Evolutionary conservation across 2,888 invertebrate genomes (phyloP).

Genomic region (Lacanobia oleracea): DNA sequence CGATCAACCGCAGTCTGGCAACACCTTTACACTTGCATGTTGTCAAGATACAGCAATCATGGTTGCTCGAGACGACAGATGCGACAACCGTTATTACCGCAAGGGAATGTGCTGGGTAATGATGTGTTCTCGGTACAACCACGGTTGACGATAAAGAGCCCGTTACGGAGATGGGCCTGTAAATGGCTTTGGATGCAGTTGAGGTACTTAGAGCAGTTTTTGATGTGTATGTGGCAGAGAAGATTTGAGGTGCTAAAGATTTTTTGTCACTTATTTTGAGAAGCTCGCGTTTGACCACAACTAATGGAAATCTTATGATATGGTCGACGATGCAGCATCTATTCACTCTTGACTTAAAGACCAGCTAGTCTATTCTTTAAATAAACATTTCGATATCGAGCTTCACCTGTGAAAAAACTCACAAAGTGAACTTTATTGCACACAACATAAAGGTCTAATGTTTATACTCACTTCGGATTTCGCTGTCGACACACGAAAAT

Average conservation of each 20-base stretch:
- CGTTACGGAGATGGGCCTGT: constrained; percentile 44
- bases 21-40: constrained; percentile 34
- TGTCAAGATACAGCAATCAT: constrained; percentile 27
- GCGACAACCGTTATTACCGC: constrained; percentile 53
- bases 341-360: too few species aligned
- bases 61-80: constrained; percentile 42
- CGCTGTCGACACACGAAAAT: too few species aligned
- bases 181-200: constrained; percentile 24
- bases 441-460: too few species aligned
- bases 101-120: constrained; percentile 53
- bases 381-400: too few species aligned
- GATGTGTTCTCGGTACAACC: constrained; percentile 55
- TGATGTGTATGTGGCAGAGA: not conserved
- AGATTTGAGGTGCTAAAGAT: not conserved
- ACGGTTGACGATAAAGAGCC: constrained; percentile 52
- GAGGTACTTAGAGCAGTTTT: not conserved
- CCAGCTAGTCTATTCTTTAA: too few species aligned
- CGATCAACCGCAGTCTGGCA: not conserved
- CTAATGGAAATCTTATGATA: too few species aligned
- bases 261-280: too few species aligned
- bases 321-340: too few species aligned
- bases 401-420: too few species aligned
- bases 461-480: too few species aligned
- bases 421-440: too few species aligned
- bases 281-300: too few species aligned